Evolutionary conservation across 92 coral and sea anemone genomes (phyloP).

Genomic region (Phymanthus crucifer): DNA sequence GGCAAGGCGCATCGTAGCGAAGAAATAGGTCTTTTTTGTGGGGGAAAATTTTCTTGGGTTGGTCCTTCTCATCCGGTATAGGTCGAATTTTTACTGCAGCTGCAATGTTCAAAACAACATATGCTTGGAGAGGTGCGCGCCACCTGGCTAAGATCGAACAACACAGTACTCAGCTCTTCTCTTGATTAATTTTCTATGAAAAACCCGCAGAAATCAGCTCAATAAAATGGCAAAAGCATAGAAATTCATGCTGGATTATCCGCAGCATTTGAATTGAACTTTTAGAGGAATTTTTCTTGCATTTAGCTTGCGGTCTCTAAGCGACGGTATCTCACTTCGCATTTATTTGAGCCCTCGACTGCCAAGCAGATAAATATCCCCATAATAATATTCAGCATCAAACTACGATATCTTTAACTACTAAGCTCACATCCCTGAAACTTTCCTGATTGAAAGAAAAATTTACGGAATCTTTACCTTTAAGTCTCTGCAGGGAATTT

Average conservation of each 20-base stretch:
- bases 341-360: slow-evolving; percentile 71
- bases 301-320: slow-evolving; percentile 62
- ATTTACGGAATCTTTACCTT: background rate
- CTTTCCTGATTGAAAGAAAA: background rate
- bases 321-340: slow-evolving; percentile 73
- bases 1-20: slow-evolving; percentile 9
- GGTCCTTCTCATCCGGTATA: slow-evolving; percentile 84
- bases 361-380: slow-evolving; percentile 71
- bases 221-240: slow-evolving; percentile 17
- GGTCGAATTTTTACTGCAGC: slow-evolving; percentile 84
- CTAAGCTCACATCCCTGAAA: background rate
- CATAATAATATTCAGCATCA: slow-evolving; percentile 13
- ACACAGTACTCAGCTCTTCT: slow-evolving; percentile 58
- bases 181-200: slow-evolving; percentile 48
- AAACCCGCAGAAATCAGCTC: slow-evolving; percentile 41
- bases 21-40: slow-evolving; percentile 47
- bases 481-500: background rate
- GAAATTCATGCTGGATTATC: background rate
- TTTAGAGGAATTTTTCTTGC: slow-evolving; percentile 30
- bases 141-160: slow-evolving; percentile 85
- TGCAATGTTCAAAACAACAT: slow-evolving; percentile 91
- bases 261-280: background rate
- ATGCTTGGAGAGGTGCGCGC: slow-evolving; percentile 71
- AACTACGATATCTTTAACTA: background rate
- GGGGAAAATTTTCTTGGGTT: slow-evolving; percentile 58